phyloP scores from a whole-genome alignment of 2,888 invertebrate genomes.

The Melanargia galathea region DNA sequence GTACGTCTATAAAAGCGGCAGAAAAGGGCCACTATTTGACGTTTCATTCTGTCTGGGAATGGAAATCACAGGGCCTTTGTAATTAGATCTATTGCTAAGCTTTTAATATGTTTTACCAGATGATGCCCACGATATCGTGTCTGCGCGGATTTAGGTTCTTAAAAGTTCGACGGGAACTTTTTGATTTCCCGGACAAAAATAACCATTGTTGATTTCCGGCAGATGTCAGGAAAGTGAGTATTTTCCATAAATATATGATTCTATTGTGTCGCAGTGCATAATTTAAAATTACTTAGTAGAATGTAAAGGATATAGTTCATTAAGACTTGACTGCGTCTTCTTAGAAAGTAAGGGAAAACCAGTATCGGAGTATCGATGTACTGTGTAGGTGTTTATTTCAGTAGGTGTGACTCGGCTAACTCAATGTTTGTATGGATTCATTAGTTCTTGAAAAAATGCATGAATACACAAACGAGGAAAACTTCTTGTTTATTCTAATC shows the following conservation, averaged over 20 bases:
- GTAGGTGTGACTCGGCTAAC: slow-evolving; percentile 23
- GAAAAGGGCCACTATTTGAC: neutral
- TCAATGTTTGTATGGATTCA: slow-evolving; percentile 23
- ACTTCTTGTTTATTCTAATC: slow-evolving; percentile 8
- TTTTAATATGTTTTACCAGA: too few relatives aligned
- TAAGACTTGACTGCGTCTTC: neutral
- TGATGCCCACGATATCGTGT: too few relatives aligned
- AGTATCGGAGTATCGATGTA: neutral
- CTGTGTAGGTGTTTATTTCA: slow-evolving; percentile 7
- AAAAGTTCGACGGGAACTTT: too few relatives aligned
- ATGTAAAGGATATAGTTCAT: neutral
- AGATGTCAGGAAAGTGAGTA: too few relatives aligned
- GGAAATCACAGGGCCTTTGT: neutral
- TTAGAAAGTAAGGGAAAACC: slow-evolving; percentile 6
- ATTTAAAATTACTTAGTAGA: too few relatives aligned
- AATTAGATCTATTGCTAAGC: neutral
- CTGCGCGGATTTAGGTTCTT: too few relatives aligned
- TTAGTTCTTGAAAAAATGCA: slow-evolving; percentile 27
- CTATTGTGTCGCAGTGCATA: too few relatives aligned
- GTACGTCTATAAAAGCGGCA: neutral
- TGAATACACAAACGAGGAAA: slow-evolving; percentile 17
- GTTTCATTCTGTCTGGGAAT: neutral
- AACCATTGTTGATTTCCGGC: too few relatives aligned
- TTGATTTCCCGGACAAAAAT: too few relatives aligned
- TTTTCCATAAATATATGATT: too few relatives aligned